Evolutionary conservation across 2,113 vertebrate species (phyloP).

Genomic region (Spermophilus dauricus): DNA sequence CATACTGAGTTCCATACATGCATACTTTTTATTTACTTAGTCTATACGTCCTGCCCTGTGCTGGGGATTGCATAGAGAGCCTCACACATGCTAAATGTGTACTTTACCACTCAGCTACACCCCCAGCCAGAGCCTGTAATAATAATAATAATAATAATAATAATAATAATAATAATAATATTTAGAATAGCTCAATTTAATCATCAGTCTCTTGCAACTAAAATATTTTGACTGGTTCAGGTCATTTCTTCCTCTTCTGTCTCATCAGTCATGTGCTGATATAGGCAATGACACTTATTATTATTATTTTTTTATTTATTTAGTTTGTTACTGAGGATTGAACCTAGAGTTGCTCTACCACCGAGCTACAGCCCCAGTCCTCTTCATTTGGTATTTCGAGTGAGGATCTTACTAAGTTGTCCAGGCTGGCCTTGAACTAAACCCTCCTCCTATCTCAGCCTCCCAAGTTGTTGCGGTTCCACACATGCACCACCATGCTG

Average conservation of each 20-base stretch:
- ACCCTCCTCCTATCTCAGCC: too few species aligned
- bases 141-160: too few species aligned
- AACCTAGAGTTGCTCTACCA: too few species aligned
- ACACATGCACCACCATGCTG: too few species aligned
- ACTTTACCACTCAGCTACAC: not conserved
- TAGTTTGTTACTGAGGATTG: too few species aligned
- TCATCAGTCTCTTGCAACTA: not conserved
- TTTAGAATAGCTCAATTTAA: not conserved
- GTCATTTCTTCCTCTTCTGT: not conserved
- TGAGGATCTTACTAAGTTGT: too few species aligned
- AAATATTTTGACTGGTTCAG: not conserved
- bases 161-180: too few species aligned
- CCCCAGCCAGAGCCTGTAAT: not conserved
- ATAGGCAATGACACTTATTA: not conserved
- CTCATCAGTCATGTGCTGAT: not conserved
- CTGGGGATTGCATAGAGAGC: not conserved
- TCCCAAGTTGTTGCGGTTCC: too few species aligned
- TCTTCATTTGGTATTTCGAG: too few species aligned
- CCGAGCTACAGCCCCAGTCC: too few species aligned
- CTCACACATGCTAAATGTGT: not conserved
- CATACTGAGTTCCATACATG: not conserved
- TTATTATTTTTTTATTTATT: too few species aligned
- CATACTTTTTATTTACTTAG: not conserved
- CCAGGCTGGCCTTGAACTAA: too few species aligned
- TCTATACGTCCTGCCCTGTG: not conserved